Evolutionary conservation across 2,113 vertebrate genomes (phyloP).

Genomic region (Mesoclemmys tuberculata): DNA sequence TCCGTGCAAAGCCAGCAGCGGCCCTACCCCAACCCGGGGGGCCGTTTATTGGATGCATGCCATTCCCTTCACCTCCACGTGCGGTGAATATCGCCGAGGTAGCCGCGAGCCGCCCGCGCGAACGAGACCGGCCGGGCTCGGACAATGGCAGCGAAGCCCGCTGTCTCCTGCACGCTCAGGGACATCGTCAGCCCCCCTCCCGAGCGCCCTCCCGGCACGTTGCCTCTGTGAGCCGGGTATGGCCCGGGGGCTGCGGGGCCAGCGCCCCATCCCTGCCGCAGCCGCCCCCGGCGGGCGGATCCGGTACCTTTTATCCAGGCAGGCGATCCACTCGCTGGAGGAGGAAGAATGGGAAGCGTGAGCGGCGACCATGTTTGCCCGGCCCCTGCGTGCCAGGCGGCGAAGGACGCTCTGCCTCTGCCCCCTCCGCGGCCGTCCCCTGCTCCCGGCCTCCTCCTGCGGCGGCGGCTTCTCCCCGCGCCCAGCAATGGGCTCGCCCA

Average conservation of each 20-base stretch:
- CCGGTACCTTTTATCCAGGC: slow-evolving; percentile 94
- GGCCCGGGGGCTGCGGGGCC: background rate
- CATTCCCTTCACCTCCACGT: slow-evolving; percentile 19
- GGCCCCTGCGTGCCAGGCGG: slow-evolving; percentile 40
- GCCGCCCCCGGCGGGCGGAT: background rate
- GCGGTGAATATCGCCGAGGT: background rate
- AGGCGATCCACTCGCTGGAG: slow-evolving; percentile 93
- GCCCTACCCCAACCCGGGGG: background rate
- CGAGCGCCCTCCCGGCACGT: background rate
- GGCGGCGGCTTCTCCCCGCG: background rate
- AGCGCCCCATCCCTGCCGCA: background rate
- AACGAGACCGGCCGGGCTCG: background rate
- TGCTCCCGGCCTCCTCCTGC: background rate
- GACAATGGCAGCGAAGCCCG: no score
- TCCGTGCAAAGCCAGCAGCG: background rate
- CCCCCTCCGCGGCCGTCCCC: background rate
- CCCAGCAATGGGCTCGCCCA: slow-evolving; percentile 35
- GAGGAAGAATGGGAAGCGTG: slow-evolving; percentile 89
- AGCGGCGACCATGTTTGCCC: slow-evolving; percentile 91
- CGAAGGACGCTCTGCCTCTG: background rate
- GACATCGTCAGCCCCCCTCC: background rate
- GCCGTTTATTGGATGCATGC: background rate
- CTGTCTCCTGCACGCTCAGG: background rate
- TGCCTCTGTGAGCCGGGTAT: slow-evolving; percentile 33
- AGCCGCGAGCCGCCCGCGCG: background rate